A percentile compares a stretch with the other conserved stretches of the same genome.
These are phyloP conservation scores for Crenichthys baileyi DNA, from an alignment of 2,797 vertebrate species.

Conservation along the genomic window DNA sequence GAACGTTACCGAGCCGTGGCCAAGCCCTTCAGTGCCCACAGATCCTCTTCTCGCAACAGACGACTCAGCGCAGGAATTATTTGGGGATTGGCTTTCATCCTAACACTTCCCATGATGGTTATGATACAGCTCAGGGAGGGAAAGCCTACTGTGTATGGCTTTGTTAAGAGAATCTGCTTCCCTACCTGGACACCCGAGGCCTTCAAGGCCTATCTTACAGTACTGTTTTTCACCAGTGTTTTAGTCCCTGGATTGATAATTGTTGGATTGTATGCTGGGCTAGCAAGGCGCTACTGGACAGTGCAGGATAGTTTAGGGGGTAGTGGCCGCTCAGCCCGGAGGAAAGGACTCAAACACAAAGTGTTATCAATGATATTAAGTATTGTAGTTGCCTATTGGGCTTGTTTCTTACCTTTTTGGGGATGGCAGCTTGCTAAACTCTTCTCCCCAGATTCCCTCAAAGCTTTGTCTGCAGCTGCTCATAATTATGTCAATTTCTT, in stretches of 20 bases:
- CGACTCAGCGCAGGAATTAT: conserved; percentile 66
- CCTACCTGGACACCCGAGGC: conserved; percentile 85
- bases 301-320: conserved; percentile 61
- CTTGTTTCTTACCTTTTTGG: conserved; percentile 90
- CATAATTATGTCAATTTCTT: conserved; percentile 88
- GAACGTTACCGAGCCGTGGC: conserved; percentile 88
- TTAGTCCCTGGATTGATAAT: conserved; percentile 81
- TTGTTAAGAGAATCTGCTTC: conserved; percentile 83
- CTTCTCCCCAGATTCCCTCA: conserved; percentile 76
- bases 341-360: conserved; percentile 70
- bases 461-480: conserved; percentile 64
- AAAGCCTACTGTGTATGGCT: conserved; percentile 44
- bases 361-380: conserved; percentile 83
- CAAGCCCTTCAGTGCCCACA: conserved; percentile 76
- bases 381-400: conserved; percentile 86
- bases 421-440: conserved; percentile 86
- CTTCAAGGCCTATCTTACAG: conserved; percentile 82
- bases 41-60: conserved; percentile 55
- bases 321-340: conserved; percentile 15
- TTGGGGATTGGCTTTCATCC: conserved; percentile 79
- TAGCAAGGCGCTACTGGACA: conserved; percentile 75
- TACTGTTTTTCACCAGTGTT: conserved; percentile 84
- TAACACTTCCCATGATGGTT: conserved; percentile 87
- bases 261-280: conserved; percentile 71
- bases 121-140: conserved; percentile 84